phyloP scores from a whole-genome alignment of 2,113 vertebrate species.

The Anhinga anhinga region DNA sequence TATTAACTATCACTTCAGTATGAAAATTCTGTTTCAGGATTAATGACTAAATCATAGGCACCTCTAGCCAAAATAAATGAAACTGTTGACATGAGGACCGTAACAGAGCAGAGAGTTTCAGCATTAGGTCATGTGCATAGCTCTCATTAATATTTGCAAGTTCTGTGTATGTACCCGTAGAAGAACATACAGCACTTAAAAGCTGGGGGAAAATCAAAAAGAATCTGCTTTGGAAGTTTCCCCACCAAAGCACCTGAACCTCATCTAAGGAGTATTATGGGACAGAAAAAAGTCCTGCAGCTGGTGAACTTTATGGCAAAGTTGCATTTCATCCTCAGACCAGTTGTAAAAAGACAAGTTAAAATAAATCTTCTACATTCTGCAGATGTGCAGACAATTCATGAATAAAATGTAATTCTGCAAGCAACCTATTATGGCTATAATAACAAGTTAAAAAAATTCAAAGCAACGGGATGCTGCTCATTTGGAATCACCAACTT shows the following conservation, averaged over 20 bases:
- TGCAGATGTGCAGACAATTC: not conserved
- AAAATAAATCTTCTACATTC: not conserved
- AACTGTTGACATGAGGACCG: not conserved
- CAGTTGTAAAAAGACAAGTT: constrained; percentile 16
- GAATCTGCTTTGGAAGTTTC: not conserved
- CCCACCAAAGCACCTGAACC: not conserved
- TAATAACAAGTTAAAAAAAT: not conserved
- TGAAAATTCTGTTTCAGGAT: not conserved
- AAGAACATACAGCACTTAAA: not conserved
- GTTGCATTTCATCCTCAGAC: not conserved
- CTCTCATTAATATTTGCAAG: not conserved
- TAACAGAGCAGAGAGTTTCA: not conserved
- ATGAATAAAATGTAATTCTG: constrained; percentile 16
- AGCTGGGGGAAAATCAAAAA: not conserved
- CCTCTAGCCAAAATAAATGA: not conserved
- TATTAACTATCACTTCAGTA: not conserved
- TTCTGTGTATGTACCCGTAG: not conserved
- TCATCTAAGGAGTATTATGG: not conserved
- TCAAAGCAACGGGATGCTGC: not conserved
- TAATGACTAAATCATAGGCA: not conserved
- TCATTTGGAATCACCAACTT: not conserved
- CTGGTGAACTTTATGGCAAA: constrained; percentile 6
- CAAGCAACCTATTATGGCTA: not conserved
- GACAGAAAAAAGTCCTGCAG: not conserved
- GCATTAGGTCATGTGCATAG: not conserved